Conservation (phyloP, 1,140 invertebrate genomes). For the Diachasma alloeum region DNA sequence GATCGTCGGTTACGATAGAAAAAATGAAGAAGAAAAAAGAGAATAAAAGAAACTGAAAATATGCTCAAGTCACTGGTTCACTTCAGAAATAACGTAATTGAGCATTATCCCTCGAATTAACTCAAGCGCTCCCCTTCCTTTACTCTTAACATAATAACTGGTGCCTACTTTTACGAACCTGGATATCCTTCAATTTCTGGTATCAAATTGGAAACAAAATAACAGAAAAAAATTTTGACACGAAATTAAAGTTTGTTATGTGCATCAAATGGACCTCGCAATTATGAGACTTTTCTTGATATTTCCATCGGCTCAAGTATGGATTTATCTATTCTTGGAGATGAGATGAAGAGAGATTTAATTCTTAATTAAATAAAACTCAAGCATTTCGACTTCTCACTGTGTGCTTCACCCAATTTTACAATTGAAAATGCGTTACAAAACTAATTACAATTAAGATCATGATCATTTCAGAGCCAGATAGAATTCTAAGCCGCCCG, state of each 20-base stretch:
- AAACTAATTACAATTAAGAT: not conserved
- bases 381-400: too few species aligned
- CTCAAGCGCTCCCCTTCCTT: not conserved
- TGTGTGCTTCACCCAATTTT: too few species aligned
- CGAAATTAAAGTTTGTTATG: not conserved
- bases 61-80: slow-evolving; percentile 7
- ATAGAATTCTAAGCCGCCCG: not conserved
- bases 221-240: not conserved
- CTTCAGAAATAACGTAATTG: slow-evolving; percentile 17
- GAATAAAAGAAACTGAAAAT: slow-evolving; percentile 4
- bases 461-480: not conserved
- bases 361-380: too few species aligned
- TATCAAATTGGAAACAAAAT: not conserved
- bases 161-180: not conserved
- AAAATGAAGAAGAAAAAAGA: not conserved
- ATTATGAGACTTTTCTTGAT: not conserved
- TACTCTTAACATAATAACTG: not conserved
- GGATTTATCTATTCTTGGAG: too few species aligned
- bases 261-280: not conserved
- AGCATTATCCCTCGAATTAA: slow-evolving; percentile 1
- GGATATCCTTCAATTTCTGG: not conserved
- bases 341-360: too few species aligned
- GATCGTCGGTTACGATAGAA: slow-evolving; percentile 27
- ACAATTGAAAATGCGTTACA: too few species aligned
- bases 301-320: not conserved